These are phyloP conservation scores for Drepana falcataria DNA, from an alignment of 2,888 invertebrate genomes.

Conservation along the genomic window DNA sequence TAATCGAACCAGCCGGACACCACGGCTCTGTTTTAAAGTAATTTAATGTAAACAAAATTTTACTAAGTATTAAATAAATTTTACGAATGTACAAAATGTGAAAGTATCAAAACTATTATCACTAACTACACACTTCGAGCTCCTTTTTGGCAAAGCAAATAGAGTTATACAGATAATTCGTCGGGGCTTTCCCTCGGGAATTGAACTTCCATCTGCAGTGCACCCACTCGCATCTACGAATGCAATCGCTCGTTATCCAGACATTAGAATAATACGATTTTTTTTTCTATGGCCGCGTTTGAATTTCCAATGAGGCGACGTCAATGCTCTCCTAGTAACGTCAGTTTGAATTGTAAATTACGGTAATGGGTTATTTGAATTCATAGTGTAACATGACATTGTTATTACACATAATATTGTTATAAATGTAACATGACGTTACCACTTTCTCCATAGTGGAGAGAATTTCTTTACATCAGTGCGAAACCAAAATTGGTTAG, in stretches of 20 bases:
- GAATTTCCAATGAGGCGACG: slow-evolving; percentile 39
- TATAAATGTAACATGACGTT: no score
- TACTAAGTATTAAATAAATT: no score
- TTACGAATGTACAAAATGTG: no score
- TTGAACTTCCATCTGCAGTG: slow-evolving; percentile 45
- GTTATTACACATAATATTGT: no score
- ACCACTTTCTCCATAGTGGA: no score
- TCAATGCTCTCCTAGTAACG: slow-evolving; percentile 1
- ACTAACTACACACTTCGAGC: slow-evolving; percentile 20
- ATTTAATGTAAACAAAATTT: no score
- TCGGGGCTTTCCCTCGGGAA: slow-evolving; percentile 45
- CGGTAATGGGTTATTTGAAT: no score
- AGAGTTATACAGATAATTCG: slow-evolving; percentile 68
- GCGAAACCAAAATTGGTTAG: no score
- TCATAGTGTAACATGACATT: no score
- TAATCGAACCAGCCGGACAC: no score
- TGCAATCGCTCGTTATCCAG: slow-evolving; percentile 26
- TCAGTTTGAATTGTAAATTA: background rate
- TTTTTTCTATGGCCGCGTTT: slow-evolving; percentile 31
- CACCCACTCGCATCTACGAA: slow-evolving; percentile 29
- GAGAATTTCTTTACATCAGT: no score
- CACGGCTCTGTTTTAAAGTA: no score
- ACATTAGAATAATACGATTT: slow-evolving; percentile 59
- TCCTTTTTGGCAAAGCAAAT: slow-evolving; percentile 57
- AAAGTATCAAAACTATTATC: slow-evolving; percentile 24